These are phyloP conservation scores for Ceryle rudis DNA, from an alignment of 2,797 vertebrate genomes.

Conservation along the genomic window DNA sequence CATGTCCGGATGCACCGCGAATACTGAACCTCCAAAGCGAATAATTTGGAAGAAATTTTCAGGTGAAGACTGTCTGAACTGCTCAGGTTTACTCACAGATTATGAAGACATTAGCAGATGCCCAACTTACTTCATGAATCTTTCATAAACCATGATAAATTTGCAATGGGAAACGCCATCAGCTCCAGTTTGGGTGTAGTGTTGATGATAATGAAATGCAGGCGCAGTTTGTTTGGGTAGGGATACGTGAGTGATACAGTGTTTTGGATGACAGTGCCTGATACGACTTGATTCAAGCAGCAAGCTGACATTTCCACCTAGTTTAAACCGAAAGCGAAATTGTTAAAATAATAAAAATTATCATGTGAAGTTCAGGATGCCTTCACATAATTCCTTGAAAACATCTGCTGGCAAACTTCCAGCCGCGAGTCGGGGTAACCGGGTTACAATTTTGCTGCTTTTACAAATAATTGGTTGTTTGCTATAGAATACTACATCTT, in stretches of 20 bases:
- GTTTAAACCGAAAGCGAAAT: neutral
- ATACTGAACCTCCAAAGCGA: neutral
- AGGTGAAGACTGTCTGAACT: neutral
- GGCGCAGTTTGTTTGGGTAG: neutral
- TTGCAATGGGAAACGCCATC: neutral
- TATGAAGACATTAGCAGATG: slow-evolving; percentile 6
- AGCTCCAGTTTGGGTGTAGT: neutral
- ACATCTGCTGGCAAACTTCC: neutral
- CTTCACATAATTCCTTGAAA: neutral
- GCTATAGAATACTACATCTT: neutral
- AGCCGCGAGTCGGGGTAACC: fast-evolving
- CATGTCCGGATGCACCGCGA: fast-evolving
- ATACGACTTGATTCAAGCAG: neutral
- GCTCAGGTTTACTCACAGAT: neutral
- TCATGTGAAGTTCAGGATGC: neutral
- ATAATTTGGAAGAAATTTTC: neutral
- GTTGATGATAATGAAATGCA: neutral
- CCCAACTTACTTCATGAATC: slow-evolving; percentile 3
- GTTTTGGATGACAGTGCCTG: neutral
- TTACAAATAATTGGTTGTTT: neutral
- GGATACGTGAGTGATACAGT: neutral
- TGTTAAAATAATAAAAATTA: neutral
- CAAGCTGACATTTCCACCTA: neutral
- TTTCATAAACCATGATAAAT: slow-evolving; percentile 25
- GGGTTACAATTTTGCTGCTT: neutral